Evolutionary conservation across 2,888 invertebrate species (phyloP).

Genomic region (Electrophaes corylata): DNA sequence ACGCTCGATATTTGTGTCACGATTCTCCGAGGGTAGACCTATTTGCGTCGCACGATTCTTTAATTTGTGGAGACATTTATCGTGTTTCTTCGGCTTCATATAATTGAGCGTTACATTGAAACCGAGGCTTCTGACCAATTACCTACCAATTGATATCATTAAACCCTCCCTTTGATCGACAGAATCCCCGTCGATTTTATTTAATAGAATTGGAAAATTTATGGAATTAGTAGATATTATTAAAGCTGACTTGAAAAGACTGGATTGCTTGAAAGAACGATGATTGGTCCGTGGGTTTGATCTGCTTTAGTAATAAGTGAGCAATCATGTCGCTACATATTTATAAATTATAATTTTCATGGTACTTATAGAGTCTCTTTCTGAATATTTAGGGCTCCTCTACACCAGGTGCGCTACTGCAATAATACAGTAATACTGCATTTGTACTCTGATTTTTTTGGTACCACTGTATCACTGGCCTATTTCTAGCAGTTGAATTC

Average conservation of each 20-base stretch:
- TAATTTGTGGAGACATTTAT: constrained; percentile 78
- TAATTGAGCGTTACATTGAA: constrained; percentile 69
- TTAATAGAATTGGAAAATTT: constrained; percentile 64
- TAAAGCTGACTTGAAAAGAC: constrained; percentile 38
- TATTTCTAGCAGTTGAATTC: too few relatives aligned
- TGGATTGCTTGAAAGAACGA: constrained; percentile 24
- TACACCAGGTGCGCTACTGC: neutral
- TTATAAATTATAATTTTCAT: constrained; percentile 27
- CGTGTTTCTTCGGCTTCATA: constrained; percentile 72
- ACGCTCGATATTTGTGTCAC: constrained; percentile 49
- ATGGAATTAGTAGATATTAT: constrained; percentile 38
- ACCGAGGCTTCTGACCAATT: constrained; percentile 62
- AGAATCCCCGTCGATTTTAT: constrained; percentile 64
- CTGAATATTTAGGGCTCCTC: neutral
- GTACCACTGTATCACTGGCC: too few relatives aligned
- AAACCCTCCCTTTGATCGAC: constrained; percentile 68
- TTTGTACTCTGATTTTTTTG: too few relatives aligned
- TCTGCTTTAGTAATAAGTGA: constrained; percentile 33
- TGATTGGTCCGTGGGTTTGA: constrained; percentile 27
- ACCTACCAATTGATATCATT: constrained; percentile 70
- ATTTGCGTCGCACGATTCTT: constrained; percentile 72
- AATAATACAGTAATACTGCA: too few relatives aligned
- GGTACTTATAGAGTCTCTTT: constrained; percentile 30
- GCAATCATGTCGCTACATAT: constrained; percentile 27
- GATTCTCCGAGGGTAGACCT: constrained; percentile 49